phyloP scores from a whole-genome alignment of 2,797 vertebrate genomes.

The Oceanodroma leucorhoa region DNA sequence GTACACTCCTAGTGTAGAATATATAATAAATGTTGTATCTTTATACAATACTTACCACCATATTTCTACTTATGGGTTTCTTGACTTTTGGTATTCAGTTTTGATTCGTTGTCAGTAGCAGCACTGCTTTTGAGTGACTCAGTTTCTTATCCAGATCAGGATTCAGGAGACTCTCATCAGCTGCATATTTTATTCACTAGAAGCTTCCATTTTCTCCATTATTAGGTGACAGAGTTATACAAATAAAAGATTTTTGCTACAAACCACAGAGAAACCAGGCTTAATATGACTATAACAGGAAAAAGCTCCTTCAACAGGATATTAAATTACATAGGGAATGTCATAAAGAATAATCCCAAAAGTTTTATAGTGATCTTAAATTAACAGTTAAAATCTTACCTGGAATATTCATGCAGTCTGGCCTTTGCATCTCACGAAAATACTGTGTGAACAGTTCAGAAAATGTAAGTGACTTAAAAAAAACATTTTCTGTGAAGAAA shows the following conservation, averaged over 20 bases:
- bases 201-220: not conserved
- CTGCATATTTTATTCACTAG: not conserved
- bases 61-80: not conserved
- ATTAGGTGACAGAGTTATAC: not conserved
- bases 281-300: not conserved
- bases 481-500: not conserved
- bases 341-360: not conserved
- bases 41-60: not conserved
- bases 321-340: not conserved
- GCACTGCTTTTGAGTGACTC: not conserved
- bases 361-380: not conserved
- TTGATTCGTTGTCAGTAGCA: not conserved
- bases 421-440: not conserved
- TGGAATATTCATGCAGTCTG: not conserved
- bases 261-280: not conserved
- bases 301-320: not conserved
- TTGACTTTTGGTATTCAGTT: not conserved
- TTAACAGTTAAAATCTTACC: not conserved
- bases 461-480: not conserved
- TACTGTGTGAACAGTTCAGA: not conserved
- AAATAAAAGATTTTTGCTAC: not conserved
- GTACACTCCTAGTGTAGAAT: not conserved
- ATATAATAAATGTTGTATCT: not conserved
- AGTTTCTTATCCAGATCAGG: not conserved
- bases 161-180: not conserved